These are phyloP conservation scores for Urosaurus nigricauda DNA, from an alignment of 2,797 vertebrate genomes.

Conservation along the genomic window DNA sequence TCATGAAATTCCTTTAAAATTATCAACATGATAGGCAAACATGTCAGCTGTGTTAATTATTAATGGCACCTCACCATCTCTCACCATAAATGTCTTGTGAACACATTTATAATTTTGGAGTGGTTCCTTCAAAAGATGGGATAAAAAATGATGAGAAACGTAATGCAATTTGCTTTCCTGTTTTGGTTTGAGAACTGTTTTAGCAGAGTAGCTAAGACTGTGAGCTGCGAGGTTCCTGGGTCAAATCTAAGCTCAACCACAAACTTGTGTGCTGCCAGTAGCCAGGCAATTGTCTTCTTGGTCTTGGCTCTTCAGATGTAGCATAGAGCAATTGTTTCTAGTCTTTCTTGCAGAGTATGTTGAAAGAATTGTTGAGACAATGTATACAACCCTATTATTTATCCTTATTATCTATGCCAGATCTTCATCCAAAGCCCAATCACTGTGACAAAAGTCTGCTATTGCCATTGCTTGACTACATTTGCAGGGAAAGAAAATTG, in stretches of 20 bases:
- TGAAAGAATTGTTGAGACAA: neutral
- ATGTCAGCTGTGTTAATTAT: constrained; percentile 15
- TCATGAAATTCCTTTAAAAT: neutral
- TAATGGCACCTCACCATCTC: neutral
- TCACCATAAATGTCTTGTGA: neutral
- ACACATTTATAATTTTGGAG: neutral
- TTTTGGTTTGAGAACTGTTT: neutral
- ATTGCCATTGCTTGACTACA: neutral
- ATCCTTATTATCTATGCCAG: neutral
- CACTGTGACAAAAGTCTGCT: neutral
- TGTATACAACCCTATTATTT: neutral
- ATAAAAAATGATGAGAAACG: neutral
- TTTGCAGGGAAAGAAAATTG: neutral
- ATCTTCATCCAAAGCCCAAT: neutral
- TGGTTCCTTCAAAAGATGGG: neutral
- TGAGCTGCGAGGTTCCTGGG: neutral
- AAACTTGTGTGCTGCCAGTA: too few relatives aligned
- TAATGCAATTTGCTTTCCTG: neutral
- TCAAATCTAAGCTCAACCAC: neutral
- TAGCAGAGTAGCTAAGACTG: neutral
- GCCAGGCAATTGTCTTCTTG: neutral
- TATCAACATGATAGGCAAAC: neutral
- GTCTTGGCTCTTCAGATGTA: neutral
- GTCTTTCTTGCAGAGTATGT: neutral
- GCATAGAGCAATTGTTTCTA: neutral